phyloP scores from a whole-genome alignment of 2,797 vertebrate species.

The Melanotaenia trifasciata region DNA sequence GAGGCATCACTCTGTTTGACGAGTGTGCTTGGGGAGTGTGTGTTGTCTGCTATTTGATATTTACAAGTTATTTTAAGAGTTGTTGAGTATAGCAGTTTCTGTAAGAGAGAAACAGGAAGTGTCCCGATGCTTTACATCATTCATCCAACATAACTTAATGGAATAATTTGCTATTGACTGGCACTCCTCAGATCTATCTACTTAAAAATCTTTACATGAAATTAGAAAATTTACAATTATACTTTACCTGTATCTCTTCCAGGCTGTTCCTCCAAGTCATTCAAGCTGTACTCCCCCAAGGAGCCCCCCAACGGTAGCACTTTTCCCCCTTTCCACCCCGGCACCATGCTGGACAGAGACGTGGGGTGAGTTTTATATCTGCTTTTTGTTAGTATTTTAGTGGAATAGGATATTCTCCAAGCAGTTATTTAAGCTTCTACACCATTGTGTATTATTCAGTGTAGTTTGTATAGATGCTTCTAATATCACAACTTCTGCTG shows the following conservation, averaged over 20 bases:
- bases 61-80: slow-evolving; percentile 31
- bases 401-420: background rate
- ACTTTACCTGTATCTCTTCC: slow-evolving; percentile 27
- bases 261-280: slow-evolving; percentile 99
- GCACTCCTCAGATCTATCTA: too few species aligned
- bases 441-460: background rate
- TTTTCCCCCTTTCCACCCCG: slow-evolving; percentile 98
- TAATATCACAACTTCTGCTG: too few species aligned
- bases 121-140: slow-evolving; percentile 28
- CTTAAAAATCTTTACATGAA: background rate
- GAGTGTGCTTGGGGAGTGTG: background rate
- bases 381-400: background rate
- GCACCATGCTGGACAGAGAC: slow-evolving; percentile 99
- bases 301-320: slow-evolving; percentile 90
- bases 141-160: slow-evolving; percentile 12
- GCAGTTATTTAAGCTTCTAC: background rate
- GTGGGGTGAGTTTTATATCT: slow-evolving; percentile 88
- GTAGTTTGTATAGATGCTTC: background rate
- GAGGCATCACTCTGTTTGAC: slow-evolving; percentile 30
- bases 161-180: background rate
- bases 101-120: background rate
- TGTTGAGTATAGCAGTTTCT: slow-evolving; percentile 10
- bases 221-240: background rate
- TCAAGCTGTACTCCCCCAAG: slow-evolving; percentile 99
- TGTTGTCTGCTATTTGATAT: slow-evolving; percentile 30